Evolutionary conservation across 2,113 vertebrate genomes (phyloP), one percentile per base, ranked within the genome.

Genomic region (Speoplatyrhinus poulsoni): DNA sequence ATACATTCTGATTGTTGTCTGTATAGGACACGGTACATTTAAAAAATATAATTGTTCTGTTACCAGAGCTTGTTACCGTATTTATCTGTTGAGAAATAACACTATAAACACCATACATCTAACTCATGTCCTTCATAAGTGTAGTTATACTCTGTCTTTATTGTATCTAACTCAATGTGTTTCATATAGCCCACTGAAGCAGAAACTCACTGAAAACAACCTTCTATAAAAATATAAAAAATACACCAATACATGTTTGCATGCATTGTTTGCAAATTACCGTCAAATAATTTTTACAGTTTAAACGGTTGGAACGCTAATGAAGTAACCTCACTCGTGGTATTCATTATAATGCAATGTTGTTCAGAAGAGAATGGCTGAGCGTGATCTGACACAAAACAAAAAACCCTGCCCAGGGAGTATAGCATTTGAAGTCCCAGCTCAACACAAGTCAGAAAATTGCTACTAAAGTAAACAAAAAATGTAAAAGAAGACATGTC

Each of bases 181-280:
- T 41, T 5, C 36, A 41, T 41, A 41, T 41, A 8, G 48, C 48
- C 48, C 49, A 11, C 49, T 50, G 49, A 13, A 50, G 49, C 49
- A 17, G 49, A 65, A 80, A 71, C 41, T 60, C 46, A 13, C 53
- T 13, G 65, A 62, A 66, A 57, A 74, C 36, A 4, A 60, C 47
- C 13, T 17, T 57, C 36, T 46, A 3, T 19, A 19, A 19, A 19
- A 19, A 26, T 26, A 3, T 2, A 26, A 48, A 62, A 41, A 47
- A 6, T 26, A 1, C 0, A 77, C 13, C 49, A 3, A 60, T 54
- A 32, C 0, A 49, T 15, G 15, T n/a, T 26, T 26, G 26, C 26
- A 26, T 17, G 49, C 46, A 10, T 47, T 46, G 36, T 52, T 46
- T 26, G 26, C 56, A 46, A 54, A 74, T 67, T 41, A 41, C 36